Percentiles rank a stretch among this genome's conserved stretches.
Conservation (phyloP, 2,888 invertebrate genomes). For the Disparrhopalites patrizii region DNA sequence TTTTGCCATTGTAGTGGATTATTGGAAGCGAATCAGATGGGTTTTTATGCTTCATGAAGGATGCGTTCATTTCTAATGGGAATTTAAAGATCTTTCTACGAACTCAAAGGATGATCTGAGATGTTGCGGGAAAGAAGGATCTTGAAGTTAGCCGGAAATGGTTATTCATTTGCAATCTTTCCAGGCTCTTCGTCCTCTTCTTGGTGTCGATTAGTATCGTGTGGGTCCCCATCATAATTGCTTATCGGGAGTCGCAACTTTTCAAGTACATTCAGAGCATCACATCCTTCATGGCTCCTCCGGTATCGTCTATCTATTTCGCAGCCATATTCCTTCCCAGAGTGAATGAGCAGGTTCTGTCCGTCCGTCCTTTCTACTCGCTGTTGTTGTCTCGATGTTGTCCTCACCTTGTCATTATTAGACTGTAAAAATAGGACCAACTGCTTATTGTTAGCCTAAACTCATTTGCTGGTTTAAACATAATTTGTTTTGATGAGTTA, state of each 20-base stretch:
- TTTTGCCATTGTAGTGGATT: no score
- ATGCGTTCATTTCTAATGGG: no score
- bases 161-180: constrained; percentile 2
- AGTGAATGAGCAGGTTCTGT: constrained; percentile 55
- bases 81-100: no score
- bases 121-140: no score
- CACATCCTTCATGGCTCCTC: constrained; percentile 57
- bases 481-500: no score
- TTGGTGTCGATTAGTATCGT: constrained; percentile 48
- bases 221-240: constrained; percentile 57
- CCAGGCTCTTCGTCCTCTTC: constrained; percentile 47
- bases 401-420: neutral
- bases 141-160: no score
- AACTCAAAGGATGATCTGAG: no score
- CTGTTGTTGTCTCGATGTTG: neutral
- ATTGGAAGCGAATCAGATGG: no score
- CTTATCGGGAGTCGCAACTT: constrained; percentile 54
- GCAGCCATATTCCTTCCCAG: constrained; percentile 55
- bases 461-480: no score
- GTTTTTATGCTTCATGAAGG: no score
- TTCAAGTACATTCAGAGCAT: constrained; percentile 58
- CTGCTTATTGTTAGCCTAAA: no score
- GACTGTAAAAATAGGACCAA: no score
- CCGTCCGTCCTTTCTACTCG: neutral
- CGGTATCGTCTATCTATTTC: constrained; percentile 57